These are phyloP conservation scores for Papilio demoleus DNA, from an alignment of 2,888 invertebrate species.

Conservation along the genomic window DNA sequence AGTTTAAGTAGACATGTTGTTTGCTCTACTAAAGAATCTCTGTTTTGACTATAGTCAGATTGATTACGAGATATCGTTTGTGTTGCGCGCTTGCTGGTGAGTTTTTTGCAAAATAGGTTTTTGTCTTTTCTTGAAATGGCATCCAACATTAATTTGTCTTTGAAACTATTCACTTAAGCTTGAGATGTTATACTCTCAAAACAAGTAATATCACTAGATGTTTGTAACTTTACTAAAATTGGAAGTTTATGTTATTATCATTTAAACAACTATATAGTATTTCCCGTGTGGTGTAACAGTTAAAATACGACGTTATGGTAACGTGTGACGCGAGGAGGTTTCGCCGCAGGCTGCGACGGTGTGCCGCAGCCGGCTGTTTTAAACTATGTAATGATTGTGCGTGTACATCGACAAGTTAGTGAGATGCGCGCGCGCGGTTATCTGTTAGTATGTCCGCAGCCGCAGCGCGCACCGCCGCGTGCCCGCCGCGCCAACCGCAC, in stretches of 20 bases:
- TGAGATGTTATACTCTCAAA: too few relatives aligned
- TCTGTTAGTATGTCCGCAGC: conserved; percentile 72
- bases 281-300: neutral
- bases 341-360: conserved; percentile 54
- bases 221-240: neutral
- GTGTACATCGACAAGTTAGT: conserved; percentile 58
- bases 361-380: conserved; percentile 58
- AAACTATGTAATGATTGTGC: conserved; percentile 61
- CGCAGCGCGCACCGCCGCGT: conserved; percentile 56
- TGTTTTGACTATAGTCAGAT: conserved; percentile 24
- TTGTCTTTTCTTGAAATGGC: too few relatives aligned
- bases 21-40: conserved; percentile 6
- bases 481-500: conserved; percentile 12
- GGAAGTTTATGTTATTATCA: neutral
- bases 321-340: conserved; percentile 42
- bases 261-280: neutral
- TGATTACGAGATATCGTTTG: conserved; percentile 17
- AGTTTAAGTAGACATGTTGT: conserved; percentile 3
- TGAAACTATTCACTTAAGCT: too few relatives aligned
- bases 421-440: conserved; percentile 62
- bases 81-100: conserved; percentile 19
- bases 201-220: too few relatives aligned
- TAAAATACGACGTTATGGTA: neutral
- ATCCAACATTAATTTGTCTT: too few relatives aligned
- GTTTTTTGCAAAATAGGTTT: neutral